Conservation (phyloP, 1,140 invertebrate species). For the Caenorhabditis latens region DNA sequence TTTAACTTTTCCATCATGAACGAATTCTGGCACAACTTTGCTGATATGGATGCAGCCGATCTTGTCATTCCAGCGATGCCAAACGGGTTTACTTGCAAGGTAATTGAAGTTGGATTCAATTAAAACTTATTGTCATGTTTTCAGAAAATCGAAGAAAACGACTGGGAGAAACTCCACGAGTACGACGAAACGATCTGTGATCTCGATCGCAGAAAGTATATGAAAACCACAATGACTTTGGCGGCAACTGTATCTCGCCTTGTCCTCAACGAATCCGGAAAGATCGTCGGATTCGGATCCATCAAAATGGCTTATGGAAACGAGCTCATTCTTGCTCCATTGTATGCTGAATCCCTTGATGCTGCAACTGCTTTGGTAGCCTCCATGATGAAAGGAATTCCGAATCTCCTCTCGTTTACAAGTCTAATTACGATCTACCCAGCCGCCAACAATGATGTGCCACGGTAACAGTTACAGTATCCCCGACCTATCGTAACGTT, state of each 20-base stretch:
- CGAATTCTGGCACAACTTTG: slow-evolving; percentile 48
- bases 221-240: background rate
- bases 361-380: slow-evolving; percentile 28
- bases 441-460: slow-evolving; percentile 42
- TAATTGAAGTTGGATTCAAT: background rate
- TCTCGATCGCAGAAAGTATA: slow-evolving; percentile 48
- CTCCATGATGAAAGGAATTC: background rate
- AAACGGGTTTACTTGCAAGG: slow-evolving; percentile 48
- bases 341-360: slow-evolving; percentile 36
- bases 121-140: background rate
- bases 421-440: slow-evolving; percentile 50
- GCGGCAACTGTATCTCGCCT: slow-evolving; percentile 10
- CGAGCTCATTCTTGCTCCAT: slow-evolving; percentile 21
- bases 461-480: slow-evolving; percentile 25
- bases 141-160: slow-evolving; percentile 47
- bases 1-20: slow-evolving; percentile 42
- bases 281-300: slow-evolving; percentile 38
- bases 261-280: slow-evolving; percentile 9
- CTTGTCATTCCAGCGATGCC: slow-evolving; percentile 30
- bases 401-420: background rate
- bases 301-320: slow-evolving; percentile 26
- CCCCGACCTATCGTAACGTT: background rate
- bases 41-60: slow-evolving; percentile 22
- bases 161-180: slow-evolving; percentile 48
- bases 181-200: slow-evolving; percentile 36